A percentile compares a stretch with the other conserved stretches of the same genome.
These are phyloP conservation scores for Panagrolaimus sp. DNA, from an alignment of 1,140 invertebrate genomes.

Conservation along the genomic window DNA sequence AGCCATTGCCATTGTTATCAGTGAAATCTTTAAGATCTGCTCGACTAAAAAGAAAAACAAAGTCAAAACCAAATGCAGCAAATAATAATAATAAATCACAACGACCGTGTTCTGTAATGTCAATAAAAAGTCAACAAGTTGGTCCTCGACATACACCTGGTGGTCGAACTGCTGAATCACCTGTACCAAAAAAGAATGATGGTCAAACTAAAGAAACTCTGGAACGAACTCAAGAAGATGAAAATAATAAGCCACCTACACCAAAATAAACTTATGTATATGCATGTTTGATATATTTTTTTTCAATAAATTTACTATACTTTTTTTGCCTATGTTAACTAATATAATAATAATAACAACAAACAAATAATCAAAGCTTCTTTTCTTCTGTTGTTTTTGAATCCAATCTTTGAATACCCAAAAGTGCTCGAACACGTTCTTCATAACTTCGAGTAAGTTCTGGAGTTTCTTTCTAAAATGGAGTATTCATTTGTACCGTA, in stretches of 20 bases:
- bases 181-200: background rate
- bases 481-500: background rate
- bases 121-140: background rate
- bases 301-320: too few relatives aligned
- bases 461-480: conserved; percentile 25
- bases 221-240: background rate
- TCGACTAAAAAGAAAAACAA: too few relatives aligned
- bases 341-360: background rate
- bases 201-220: background rate
- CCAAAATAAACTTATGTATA: background rate
- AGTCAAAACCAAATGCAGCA: background rate
- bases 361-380: conserved; percentile 3
- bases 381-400: background rate
- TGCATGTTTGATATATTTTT: too few relatives aligned
- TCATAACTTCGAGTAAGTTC: conserved; percentile 29
- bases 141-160: background rate
- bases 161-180: background rate
- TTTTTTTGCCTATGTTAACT: background rate
- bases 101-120: background rate
- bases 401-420: conserved; percentile 25
- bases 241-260: background rate
- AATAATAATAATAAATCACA: background rate
- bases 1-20: background rate
- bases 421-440: conserved; percentile 21
- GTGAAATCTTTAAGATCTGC: too few relatives aligned